phyloP scores from a whole-genome alignment of 1,140 invertebrate species.

The Oreohelix idahoensis region DNA sequence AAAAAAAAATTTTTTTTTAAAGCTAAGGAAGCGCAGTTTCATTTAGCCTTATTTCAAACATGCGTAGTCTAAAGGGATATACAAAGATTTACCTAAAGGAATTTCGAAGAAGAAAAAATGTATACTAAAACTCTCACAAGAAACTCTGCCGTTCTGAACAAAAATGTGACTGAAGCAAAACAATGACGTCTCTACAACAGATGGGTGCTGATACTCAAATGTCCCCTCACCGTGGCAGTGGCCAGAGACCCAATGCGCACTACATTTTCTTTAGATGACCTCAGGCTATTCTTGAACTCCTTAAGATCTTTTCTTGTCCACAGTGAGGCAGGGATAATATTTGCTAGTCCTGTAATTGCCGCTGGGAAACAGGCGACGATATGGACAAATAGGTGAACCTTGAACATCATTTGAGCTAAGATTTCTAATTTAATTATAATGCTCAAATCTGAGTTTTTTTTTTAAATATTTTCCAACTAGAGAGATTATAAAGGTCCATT shows the following conservation, averaged over 20 bases:
- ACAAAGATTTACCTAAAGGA: too few relatives aligned
- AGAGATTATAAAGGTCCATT: too few relatives aligned
- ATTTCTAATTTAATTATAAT: too few relatives aligned
- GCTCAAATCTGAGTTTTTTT: too few relatives aligned
- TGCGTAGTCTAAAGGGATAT: too few relatives aligned
- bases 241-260: conserved; percentile 75
- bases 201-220: neutral
- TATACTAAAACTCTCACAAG: neutral
- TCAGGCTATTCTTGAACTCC: conserved; percentile 83
- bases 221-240: conserved; percentile 70
- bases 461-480: too few relatives aligned
- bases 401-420: too few relatives aligned
- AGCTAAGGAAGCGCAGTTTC: too few relatives aligned
- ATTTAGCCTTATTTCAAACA: too few relatives aligned
- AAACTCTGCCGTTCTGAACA: neutral
- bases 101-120: too few relatives aligned
- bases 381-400: neutral
- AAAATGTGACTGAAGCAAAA: neutral
- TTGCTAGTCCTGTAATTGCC: conserved; percentile 40
- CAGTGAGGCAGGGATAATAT: conserved; percentile 88
- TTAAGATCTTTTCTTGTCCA: conserved; percentile 95
- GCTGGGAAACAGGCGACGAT: neutral
- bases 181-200: neutral
- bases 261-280: conserved; percentile 67
- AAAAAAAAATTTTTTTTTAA: too few relatives aligned